phyloP scores from a whole-genome alignment of 2,888 invertebrate species.

The Tenthredo distinguenda region DNA sequence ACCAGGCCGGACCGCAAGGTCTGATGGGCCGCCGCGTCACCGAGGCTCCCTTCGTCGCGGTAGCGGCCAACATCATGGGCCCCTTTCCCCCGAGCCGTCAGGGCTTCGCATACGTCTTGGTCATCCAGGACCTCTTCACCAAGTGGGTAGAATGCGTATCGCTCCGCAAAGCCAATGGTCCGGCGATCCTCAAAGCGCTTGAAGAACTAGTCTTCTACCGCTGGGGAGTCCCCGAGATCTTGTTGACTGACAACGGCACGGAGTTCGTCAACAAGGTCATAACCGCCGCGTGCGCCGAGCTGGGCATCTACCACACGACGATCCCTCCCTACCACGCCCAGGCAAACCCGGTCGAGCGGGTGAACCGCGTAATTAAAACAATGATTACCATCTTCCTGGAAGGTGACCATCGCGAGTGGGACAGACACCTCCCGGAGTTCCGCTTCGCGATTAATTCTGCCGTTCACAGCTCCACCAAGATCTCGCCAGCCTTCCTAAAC shows the following conservation, averaged over 20 bases:
- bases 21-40: conserved; percentile 57
- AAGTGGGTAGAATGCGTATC: conserved; percentile 56
- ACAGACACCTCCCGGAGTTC: no score
- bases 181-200: conserved; percentile 50
- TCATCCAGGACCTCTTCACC: conserved; percentile 57
- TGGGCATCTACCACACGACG: no score
- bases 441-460: background rate
- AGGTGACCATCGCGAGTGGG: background rate
- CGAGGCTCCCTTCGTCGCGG: background rate
- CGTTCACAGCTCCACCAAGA: background rate
- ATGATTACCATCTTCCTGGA: background rate
- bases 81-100: conserved; percentile 54
- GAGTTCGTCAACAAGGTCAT: conserved; percentile 12
- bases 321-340: background rate
- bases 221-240: conserved; percentile 54
- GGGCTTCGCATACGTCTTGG: conserved; percentile 54
- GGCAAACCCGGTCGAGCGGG: background rate
- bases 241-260: conserved; percentile 60
- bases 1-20: background rate
- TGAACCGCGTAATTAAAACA: background rate
- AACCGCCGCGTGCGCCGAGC: conserved; percentile 15
- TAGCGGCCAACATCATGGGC: conserved; percentile 52
- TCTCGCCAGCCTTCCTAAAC: background rate
- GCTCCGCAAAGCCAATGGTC: conserved; percentile 54
- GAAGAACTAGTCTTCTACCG: conserved; percentile 55